Evolutionary conservation across 2,797 vertebrate genomes (phyloP).

Genomic region (Coreius guichenoti): DNA sequence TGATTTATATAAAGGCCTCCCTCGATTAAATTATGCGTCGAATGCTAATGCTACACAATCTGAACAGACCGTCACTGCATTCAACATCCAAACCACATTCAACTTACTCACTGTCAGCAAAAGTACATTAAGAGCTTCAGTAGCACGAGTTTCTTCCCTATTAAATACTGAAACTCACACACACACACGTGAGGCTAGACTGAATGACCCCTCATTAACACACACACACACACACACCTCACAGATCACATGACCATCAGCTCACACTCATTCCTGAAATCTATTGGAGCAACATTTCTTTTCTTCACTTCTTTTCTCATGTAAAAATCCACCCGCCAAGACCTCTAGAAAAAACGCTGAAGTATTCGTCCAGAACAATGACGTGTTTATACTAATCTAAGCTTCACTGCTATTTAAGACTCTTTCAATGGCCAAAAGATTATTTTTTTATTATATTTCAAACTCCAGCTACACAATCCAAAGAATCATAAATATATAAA

Average conservation of each 20-base stretch:
- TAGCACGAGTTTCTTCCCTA: not conserved
- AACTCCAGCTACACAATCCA: not conserved
- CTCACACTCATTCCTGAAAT: constrained; percentile 22
- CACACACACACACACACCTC: not conserved
- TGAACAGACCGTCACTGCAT: not conserved
- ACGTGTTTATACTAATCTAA: not conserved
- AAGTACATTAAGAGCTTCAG: too few species aligned
- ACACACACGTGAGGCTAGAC: not conserved
- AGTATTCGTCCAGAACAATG: constrained; percentile 19
- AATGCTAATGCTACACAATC: not conserved
- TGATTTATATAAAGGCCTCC: not conserved
- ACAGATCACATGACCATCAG: constrained; percentile 36
- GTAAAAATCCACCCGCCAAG: not conserved
- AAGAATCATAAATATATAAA: not conserved
- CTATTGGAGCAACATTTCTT: not conserved
- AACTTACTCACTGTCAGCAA: too few species aligned
- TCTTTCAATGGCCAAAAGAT: not conserved
- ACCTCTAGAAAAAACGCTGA: not conserved
- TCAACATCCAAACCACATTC: not conserved
- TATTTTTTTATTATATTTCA: not conserved
- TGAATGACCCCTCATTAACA: constrained; percentile 7
- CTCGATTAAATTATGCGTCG: not conserved
- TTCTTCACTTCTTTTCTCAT: not conserved
- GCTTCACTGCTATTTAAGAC: constrained; percentile 14
- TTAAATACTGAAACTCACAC: not conserved